Evolutionary conservation across 1,140 invertebrate species (phyloP).

Genomic region (Bradynema listronoti): DNA sequence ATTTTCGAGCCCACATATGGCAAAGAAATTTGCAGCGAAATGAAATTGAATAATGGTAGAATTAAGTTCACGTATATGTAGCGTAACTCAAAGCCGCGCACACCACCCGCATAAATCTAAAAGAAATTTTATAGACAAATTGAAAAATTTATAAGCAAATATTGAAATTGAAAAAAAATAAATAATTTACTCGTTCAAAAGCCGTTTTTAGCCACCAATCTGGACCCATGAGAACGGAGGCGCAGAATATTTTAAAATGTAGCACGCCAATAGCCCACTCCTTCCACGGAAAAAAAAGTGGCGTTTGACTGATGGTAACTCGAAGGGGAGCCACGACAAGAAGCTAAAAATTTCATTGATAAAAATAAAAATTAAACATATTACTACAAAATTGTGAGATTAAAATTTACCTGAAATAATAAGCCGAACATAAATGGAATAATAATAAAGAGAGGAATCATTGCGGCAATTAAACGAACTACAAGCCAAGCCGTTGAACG

Average conservation of each 20-base stretch:
- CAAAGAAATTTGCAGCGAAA: constrained; percentile 43
- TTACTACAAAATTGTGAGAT: no score
- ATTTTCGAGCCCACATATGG: constrained; percentile 38
- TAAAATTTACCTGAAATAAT: no score
- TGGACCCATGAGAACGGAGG: constrained; percentile 90
- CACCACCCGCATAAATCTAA: constrained; percentile 73
- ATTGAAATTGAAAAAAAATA: constrained; percentile 11
- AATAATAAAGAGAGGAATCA: constrained; percentile 72
- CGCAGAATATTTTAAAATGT: constrained; percentile 95
- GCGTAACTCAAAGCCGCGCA: constrained; percentile 80
- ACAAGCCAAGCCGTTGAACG: constrained; percentile 55
- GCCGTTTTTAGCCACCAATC: constrained; percentile 83
- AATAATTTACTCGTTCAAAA: constrained; percentile 74
- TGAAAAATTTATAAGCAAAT: no score
- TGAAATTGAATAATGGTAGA: constrained; percentile 72
- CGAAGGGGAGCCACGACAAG: constrained; percentile 83
- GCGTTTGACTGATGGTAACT: constrained; percentile 84
- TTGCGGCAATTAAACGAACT: constrained; percentile 66
- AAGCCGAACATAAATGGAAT: constrained; percentile 82
- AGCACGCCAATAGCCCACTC: constrained; percentile 69
- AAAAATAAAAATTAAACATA: no score
- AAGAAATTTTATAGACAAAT: no score
- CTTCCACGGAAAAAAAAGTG: constrained; percentile 74
- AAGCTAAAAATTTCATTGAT: no score
- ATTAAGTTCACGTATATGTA: constrained; percentile 78